Evolutionary conservation across 2,113 vertebrate species (phyloP).

Genomic region (Suncus etruscus): DNA sequence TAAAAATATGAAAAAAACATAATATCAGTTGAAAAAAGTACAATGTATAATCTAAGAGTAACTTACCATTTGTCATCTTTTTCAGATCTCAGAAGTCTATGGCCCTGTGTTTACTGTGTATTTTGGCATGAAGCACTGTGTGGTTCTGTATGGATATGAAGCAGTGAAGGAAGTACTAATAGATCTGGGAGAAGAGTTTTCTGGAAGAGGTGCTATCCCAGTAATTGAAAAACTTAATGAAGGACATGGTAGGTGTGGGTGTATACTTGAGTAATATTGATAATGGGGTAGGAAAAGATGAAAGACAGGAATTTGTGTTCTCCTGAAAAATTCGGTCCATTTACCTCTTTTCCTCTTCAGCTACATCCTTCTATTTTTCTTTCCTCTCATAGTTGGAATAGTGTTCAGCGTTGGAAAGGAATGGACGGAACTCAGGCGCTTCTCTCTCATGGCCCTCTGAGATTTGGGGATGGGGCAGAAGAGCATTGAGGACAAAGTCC

Average conservation of each 20-base stretch:
- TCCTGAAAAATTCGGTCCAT: no score
- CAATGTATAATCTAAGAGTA: not conserved
- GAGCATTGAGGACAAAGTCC: slow-evolving; percentile 82
- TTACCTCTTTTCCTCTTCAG: not conserved
- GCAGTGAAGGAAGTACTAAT: slow-evolving; percentile 86
- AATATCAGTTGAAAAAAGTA: not conserved
- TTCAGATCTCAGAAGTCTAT: slow-evolving; percentile 83
- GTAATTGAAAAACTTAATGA: slow-evolving; percentile 21
- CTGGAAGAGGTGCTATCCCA: slow-evolving; percentile 82
- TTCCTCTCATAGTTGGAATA: slow-evolving; percentile 45
- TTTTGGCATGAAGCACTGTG: slow-evolving; percentile 76
- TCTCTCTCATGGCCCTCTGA: slow-evolving; percentile 80
- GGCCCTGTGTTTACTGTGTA: slow-evolving; percentile 83
- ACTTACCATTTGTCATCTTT: slow-evolving; percentile 21
- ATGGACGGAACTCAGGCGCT: slow-evolving; percentile 82
- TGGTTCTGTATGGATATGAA: slow-evolving; percentile 86
- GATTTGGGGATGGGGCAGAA: slow-evolving; percentile 87
- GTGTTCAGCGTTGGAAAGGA: slow-evolving; percentile 76
- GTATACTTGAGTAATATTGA: not conserved
- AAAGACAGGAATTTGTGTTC: not conserved
- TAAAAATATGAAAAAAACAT: not conserved
- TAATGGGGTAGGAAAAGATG: not conserved
- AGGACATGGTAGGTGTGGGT: slow-evolving; percentile 75
- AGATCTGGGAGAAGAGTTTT: slow-evolving; percentile 85
- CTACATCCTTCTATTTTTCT: not conserved